phyloP scores from a whole-genome alignment of 2,113 vertebrate species.

The Channa argus region DNA sequence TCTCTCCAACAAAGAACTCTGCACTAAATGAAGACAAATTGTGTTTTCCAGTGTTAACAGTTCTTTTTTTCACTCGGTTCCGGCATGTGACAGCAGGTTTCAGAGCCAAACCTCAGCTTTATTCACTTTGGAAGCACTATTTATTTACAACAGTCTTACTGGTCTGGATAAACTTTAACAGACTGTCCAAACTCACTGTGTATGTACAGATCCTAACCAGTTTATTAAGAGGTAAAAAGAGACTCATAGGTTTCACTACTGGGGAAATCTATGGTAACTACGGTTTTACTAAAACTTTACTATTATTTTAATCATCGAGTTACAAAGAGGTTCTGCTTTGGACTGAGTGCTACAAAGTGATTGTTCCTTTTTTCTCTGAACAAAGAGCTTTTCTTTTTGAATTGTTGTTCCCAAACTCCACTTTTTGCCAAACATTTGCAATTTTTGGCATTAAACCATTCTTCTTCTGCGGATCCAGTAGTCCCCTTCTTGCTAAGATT shows the following conservation, averaged over 20 bases:
- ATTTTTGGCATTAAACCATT: conserved; percentile 13
- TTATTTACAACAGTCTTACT: conserved; percentile 28
- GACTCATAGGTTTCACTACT: no score
- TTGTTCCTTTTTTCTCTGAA: conserved; percentile 29
- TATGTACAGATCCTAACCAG: neutral
- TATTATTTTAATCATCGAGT: conserved; percentile 36
- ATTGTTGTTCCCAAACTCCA: conserved; percentile 3
- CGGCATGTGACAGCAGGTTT: neutral
- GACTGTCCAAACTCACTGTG: neutral
- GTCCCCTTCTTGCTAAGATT: neutral
- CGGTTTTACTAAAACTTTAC: neutral
- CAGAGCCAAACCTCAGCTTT: conserved; percentile 16
- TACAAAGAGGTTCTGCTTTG: conserved; percentile 29
- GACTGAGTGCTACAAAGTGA: conserved; percentile 1
- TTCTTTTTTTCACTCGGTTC: neutral
- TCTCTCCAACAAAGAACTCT: no score
- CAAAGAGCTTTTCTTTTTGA: conserved; percentile 28
- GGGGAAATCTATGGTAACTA: no score
- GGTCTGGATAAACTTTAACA: conserved; percentile 22
- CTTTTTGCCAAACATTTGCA: conserved; percentile 23
- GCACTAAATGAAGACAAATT: neutral
- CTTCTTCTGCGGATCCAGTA: conserved; percentile 1
- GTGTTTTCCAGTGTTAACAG: neutral
- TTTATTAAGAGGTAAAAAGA: conserved; percentile 9
- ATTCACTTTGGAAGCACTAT: conserved; percentile 9